Evolutionary conservation across 2,888 invertebrate genomes (phyloP).

Genomic region (Nomada ferruginata): DNA sequence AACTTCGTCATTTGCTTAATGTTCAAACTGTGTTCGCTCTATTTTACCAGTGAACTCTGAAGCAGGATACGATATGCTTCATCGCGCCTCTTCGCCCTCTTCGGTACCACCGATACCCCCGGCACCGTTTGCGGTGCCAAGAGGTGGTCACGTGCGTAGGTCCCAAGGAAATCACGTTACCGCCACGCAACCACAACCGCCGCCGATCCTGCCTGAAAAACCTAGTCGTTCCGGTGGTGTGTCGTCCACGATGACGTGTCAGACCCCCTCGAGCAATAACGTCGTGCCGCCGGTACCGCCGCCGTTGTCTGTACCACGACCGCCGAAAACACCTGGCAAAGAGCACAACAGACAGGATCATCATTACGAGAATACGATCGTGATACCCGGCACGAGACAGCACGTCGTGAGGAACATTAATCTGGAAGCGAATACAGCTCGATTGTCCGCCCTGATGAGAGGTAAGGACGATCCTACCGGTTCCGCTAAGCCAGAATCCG

Average conservation of each 20-base stretch:
- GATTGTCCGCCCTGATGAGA: constrained; percentile 81
- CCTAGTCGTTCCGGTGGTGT: constrained; percentile 52
- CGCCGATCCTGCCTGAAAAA: constrained; percentile 79
- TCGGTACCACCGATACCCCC: constrained; percentile 74
- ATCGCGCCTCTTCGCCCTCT: constrained; percentile 81
- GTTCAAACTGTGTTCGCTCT: neutral
- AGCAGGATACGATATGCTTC: constrained; percentile 83
- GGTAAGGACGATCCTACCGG: constrained; percentile 77
- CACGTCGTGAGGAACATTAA: constrained; percentile 83
- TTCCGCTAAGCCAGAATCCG: constrained; percentile 80
- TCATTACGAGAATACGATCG: constrained; percentile 85
- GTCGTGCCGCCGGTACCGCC: constrained; percentile 81
- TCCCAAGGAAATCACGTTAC: constrained; percentile 55
- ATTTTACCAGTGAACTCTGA: constrained; percentile 76
- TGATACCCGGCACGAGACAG: constrained; percentile 83
- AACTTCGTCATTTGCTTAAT: neutral
- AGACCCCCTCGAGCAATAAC: constrained; percentile 42
- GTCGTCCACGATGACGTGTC: constrained; percentile 34
- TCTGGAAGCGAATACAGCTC: constrained; percentile 79
- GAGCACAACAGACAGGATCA: constrained; percentile 84
- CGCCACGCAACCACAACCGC: constrained; percentile 56
- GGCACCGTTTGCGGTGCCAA: constrained; percentile 68
- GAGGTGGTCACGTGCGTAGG: constrained; percentile 74
- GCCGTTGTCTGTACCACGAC: constrained; percentile 78
- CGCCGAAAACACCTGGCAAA: constrained; percentile 74